phyloP scores from a whole-genome alignment of 1,140 invertebrate genomes.

The Lepidurus couesii region DNA sequence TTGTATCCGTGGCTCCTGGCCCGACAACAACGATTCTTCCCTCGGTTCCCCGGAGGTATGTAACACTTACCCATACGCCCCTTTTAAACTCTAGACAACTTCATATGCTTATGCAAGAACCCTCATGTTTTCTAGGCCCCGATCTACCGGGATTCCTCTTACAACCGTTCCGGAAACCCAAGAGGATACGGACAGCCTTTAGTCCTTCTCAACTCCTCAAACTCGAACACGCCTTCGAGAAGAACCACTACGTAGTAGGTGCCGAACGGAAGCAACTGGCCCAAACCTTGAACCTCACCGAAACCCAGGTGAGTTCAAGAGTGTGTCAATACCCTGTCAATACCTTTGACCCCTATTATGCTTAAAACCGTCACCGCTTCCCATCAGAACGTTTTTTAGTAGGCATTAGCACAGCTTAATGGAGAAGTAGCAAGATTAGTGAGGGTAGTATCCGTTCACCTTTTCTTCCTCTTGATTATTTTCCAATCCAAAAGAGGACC shows the following conservation, averaged over 20 bases:
- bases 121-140: slow-evolving; percentile 57
- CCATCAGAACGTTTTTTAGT: too few species aligned
- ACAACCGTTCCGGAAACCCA: slow-evolving; percentile 95
- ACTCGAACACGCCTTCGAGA: slow-evolving; percentile 96
- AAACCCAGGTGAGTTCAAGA: slow-evolving; percentile 80
- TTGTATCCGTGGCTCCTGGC: slow-evolving; percentile 79
- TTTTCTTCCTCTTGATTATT: too few species aligned
- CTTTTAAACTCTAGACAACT: too few species aligned
- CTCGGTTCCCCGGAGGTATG: slow-evolving; percentile 81
- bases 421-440: too few species aligned
- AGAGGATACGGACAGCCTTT: slow-evolving; percentile 95
- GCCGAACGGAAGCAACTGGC: slow-evolving; percentile 97
- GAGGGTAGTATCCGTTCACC: too few species aligned
- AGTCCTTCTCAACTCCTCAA: slow-evolving; percentile 93
- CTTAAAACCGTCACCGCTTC: too few species aligned
- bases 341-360: too few species aligned
- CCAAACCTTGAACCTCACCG: slow-evolving; percentile 82
- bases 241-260: slow-evolving; percentile 98
- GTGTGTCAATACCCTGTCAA: too few species aligned
- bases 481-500: too few species aligned
- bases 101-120: slow-evolving; percentile 22
- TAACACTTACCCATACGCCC: slow-evolving; percentile 36
- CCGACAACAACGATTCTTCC: slow-evolving; percentile 58
- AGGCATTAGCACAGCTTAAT: too few species aligned
- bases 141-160: slow-evolving; percentile 84